Evolutionary conservation across 2,888 invertebrate species (phyloP), one percentile per base, ranked within the genome.

Genomic region (Drosophila mercatorum): DNA sequence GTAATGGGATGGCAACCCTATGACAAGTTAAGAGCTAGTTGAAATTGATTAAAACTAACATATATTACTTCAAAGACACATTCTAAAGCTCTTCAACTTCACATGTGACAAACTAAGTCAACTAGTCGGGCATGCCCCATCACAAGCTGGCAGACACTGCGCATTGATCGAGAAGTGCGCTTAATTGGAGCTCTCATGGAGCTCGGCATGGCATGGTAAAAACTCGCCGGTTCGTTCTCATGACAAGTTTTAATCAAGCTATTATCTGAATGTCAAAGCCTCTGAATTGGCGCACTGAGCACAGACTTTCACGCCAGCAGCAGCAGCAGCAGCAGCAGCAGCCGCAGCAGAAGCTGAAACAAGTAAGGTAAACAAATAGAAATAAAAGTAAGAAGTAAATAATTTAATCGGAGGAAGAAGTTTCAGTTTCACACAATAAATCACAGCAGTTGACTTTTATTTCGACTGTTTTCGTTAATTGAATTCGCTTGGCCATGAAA

Each of bases 161-260:
- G 49, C 55, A 71, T 26, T 47, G 82, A 68, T 49, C 70, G 55
- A 58, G 59, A 52, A 72, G 58, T 65, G 61, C 69, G 75, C 83
- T 88, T 83, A 83, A 83, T 88, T 83, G 82, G 72, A 70, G 72
- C 81, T 83, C 65, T 49, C 52, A 47, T 70, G 40, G 22, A 22
- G 41, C 55, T 26, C 5, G 53, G 55, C 55, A 3, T 55, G 67
- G 51, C 67, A 56, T 49, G 60, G 41, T 34, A 59, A 51, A 65
- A 40, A 55, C 52, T 61, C 55, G 71, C 47, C 57, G 52, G 75
- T 68, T 59, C 59, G 69, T 87, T 89, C 87, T 75, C 83, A 88
- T 85, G 84, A 89, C 89, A 89, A 88, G 61, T 80, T 88, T 89
- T 88, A 89, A 89, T 89, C 89, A 84, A 84, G 89, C 77, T 69